These are phyloP conservation scores for Drosophila anomelani DNA, from an alignment of 2,888 invertebrate species.

Conservation along the genomic window DNA sequence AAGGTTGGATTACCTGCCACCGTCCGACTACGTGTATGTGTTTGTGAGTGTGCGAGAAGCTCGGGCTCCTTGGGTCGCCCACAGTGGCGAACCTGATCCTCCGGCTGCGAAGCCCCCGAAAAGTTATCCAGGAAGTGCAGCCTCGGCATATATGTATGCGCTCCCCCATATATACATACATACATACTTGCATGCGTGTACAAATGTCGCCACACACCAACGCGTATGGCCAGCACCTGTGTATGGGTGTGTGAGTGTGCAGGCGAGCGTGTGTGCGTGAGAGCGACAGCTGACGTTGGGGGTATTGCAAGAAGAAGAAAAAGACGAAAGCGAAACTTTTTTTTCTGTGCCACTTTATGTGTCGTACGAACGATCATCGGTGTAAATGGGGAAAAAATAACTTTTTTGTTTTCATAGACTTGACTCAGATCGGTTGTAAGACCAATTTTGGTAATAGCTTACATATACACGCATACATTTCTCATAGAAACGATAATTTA, in stretches of 20 bases:
- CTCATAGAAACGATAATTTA: not conserved
- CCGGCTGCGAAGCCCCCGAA: not conserved
- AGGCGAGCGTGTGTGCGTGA: slow-evolving; percentile 13
- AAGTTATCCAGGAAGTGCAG: slow-evolving; percentile 39
- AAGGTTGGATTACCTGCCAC: slow-evolving; percentile 26
- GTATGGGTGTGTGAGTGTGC: slow-evolving; percentile 16
- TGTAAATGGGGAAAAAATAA: slow-evolving; percentile 24
- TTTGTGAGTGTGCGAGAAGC: slow-evolving; percentile 1
- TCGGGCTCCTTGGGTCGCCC: not conserved
- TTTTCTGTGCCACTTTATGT: slow-evolving; percentile 29
- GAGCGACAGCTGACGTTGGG: slow-evolving; percentile 51
- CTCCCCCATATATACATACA: slow-evolving; percentile 20
- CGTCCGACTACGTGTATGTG: slow-evolving; percentile 13
- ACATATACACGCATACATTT: not conserved
- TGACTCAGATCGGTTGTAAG: slow-evolving; percentile 16
- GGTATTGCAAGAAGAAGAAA: slow-evolving; percentile 26
- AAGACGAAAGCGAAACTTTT: slow-evolving; percentile 42
- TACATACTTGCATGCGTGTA: slow-evolving; percentile 43
- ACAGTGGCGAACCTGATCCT: slow-evolving; percentile 13
- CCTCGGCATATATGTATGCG: slow-evolving; percentile 12
- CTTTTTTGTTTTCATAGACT: slow-evolving; percentile 1
- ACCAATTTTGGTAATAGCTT: slow-evolving; percentile 7
- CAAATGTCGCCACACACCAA: slow-evolving; percentile 33
- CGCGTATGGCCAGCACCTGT: slow-evolving; percentile 7
- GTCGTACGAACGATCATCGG: slow-evolving; percentile 7